Percentiles rank a stretch among this genome's conserved stretches.
Evolutionary conservation across 2,888 invertebrate species (phyloP).

Genomic region (Cantharis lateralis): DNA sequence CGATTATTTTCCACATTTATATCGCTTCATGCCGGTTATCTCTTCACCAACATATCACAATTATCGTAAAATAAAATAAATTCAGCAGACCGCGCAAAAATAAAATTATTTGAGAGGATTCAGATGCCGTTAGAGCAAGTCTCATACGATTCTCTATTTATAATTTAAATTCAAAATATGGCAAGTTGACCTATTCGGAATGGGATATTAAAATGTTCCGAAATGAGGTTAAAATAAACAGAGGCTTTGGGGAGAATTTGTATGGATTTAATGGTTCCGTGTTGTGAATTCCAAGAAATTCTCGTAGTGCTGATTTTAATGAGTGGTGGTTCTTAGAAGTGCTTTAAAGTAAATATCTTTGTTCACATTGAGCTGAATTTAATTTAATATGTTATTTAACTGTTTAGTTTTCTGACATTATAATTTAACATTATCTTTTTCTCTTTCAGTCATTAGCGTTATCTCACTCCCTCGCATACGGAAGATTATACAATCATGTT

Average conservation of each 20-base stretch:
- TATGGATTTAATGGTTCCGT: not conserved
- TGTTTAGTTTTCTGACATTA: not conserved
- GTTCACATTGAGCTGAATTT: not conserved
- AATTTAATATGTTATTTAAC: not conserved
- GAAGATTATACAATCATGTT: not conserved
- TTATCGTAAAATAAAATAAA: not conserved
- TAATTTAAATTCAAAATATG: not conserved
- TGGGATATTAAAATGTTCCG: not conserved
- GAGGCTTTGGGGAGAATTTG: not conserved
- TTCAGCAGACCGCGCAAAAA: not conserved
- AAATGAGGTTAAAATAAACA: not conserved
- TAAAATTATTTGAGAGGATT: not conserved
- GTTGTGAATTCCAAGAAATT: not conserved
- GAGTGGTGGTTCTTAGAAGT: not conserved
- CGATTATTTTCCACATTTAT: not conserved
- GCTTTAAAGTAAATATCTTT: not conserved
- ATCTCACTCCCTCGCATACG: not conserved
- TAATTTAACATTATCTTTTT: not conserved
- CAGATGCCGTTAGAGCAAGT: not conserved
- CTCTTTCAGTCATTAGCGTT: not conserved
- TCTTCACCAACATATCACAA: not conserved
- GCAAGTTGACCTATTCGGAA: not conserved
- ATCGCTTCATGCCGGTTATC: not conserved
- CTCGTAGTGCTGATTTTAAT: not conserved
- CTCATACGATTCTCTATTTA: not conserved